Evolutionary conservation across 2,797 vertebrate species (phyloP), one percentile per base, ranked within the genome.

Genomic region (Schizopygopsis pylzovi): DNA sequence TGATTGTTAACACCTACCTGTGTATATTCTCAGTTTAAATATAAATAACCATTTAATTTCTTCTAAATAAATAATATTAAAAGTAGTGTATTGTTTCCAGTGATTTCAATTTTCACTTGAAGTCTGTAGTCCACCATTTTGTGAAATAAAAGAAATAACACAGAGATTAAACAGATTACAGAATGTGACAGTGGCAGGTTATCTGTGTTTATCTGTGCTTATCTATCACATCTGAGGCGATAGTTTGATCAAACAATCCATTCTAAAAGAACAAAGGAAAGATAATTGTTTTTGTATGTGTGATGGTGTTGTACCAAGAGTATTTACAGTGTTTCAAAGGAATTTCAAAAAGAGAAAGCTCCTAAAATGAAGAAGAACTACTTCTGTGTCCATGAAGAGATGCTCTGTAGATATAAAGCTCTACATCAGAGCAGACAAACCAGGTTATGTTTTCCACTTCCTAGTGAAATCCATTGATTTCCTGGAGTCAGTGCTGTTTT

Each of bases 141-240:
- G 16, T 47, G 25, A n/a, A 79, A 47, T 79, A 65, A 79, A 79
- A 47, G n/a, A 45, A 41, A 28, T 59, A 59, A 59, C 4, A 39
- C 20, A n/a, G 20, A 54, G 73, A 78, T 78, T 25, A 78, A 59
- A 79, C 56, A 12, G 59, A 45, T 49, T 47, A 83, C 12, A 83
- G 33, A 78, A 47, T 10, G 41, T 83, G 41, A 28, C 28, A 28
- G 28, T 28, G 28, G 28, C 28, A 28, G 28, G 28, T 28, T 28
- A 28, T 28, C 28, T 28, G 28, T 28, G 28, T 28, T 28, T 28
- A 28, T 28, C 28, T 28, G 28, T 28, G 28, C 1, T 28, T 28
- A 28, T 28, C 28, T 28, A 59, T 45, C 16, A 73, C 68, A 15
- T n/a, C 39, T 72, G 52, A 82, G 68, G 52, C 4, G 16, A 63